Evolutionary conservation across 1,140 invertebrate genomes (phyloP).

Genomic region (Zaprionus lachaisei): DNA sequence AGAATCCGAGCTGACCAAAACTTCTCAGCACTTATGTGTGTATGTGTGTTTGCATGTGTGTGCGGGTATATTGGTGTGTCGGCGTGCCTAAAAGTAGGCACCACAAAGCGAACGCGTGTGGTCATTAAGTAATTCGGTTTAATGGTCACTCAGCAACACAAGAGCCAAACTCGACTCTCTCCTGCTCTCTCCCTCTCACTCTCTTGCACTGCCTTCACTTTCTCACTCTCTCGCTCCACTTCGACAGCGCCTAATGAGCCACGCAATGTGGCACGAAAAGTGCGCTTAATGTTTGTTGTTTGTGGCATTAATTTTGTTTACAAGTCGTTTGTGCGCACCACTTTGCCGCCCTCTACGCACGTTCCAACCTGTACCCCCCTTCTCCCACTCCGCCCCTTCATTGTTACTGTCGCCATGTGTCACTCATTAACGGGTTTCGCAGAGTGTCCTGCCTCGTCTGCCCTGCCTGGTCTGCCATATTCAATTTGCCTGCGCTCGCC

Average conservation of each 20-base stretch:
- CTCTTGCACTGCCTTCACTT: neutral
- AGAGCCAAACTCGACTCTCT: neutral
- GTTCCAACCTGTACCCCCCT: no score
- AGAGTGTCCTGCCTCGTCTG: neutral
- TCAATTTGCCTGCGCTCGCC: constrained; percentile 38
- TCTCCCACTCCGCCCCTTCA: neutral
- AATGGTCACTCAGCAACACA: constrained; percentile 55
- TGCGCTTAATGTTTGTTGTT: constrained; percentile 79
- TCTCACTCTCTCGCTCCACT: neutral
- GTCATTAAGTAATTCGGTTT: constrained; percentile 79
- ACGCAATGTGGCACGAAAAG: constrained; percentile 68
- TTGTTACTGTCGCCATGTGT: constrained; percentile 42
- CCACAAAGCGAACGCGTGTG: constrained; percentile 74
- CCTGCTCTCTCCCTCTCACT: neutral
- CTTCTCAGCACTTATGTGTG: neutral
- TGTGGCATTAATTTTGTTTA: constrained; percentile 81
- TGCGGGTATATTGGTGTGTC: constrained; percentile 11
- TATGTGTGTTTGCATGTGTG: constrained; percentile 26
- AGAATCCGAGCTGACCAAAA: constrained; percentile 51
- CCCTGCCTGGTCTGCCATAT: neutral
- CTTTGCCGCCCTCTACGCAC: constrained; percentile 5
- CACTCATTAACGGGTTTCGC: constrained; percentile 60
- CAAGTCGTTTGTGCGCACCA: constrained; percentile 70
- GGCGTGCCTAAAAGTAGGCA: constrained; percentile 66
- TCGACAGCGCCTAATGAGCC: constrained; percentile 65